A percentile compares a stretch with the other conserved stretches of the same genome.
These are phyloP conservation scores for Morpho helenor DNA, from an alignment of 2,888 invertebrate genomes.

Conservation along the genomic window DNA sequence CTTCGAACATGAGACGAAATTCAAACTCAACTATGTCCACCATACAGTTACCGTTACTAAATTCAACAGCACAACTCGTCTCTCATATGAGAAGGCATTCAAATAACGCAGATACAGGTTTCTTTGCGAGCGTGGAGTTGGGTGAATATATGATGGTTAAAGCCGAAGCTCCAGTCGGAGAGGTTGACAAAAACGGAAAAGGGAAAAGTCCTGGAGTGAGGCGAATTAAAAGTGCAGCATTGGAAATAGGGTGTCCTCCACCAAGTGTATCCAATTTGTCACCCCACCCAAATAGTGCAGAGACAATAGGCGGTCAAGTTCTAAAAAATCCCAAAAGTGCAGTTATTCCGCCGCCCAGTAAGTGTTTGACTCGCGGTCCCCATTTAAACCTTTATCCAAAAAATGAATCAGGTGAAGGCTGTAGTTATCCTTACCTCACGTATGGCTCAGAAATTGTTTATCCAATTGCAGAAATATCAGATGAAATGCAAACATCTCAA, in stretches of 20 bases:
- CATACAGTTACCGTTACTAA: constrained; percentile 75
- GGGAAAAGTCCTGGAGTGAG: constrained; percentile 82
- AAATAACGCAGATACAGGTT: constrained; percentile 80
- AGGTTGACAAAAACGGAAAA: constrained; percentile 57
- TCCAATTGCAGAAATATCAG: constrained; percentile 91
- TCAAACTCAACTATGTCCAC: constrained; percentile 82
- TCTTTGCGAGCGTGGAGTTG: constrained; percentile 75
- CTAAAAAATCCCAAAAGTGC: constrained; percentile 83
- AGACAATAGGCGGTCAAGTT: constrained; percentile 84
- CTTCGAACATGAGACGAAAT: constrained; percentile 78
- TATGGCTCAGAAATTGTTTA: constrained; percentile 89
- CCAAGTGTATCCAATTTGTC: constrained; percentile 84
- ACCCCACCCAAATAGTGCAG: constrained; percentile 90
- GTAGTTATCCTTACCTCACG: constrained; percentile 84
- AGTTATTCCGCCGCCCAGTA: constrained; percentile 84
- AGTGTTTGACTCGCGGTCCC: constrained; percentile 83
- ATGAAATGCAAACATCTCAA: constrained; percentile 85
- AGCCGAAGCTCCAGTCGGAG: constrained; percentile 68
- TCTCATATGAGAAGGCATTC: constrained; percentile 80
- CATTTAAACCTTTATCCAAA: constrained; percentile 84
- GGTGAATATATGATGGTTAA: constrained; percentile 77
- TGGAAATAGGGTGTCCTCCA: constrained; percentile 85
- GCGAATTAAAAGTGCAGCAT: constrained; percentile 84
- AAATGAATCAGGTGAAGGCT: constrained; percentile 83
- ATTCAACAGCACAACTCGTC: constrained; percentile 70